Evolutionary conservation across 2,797 vertebrate species (phyloP).

Genomic region (Mallotus villosus): DNA sequence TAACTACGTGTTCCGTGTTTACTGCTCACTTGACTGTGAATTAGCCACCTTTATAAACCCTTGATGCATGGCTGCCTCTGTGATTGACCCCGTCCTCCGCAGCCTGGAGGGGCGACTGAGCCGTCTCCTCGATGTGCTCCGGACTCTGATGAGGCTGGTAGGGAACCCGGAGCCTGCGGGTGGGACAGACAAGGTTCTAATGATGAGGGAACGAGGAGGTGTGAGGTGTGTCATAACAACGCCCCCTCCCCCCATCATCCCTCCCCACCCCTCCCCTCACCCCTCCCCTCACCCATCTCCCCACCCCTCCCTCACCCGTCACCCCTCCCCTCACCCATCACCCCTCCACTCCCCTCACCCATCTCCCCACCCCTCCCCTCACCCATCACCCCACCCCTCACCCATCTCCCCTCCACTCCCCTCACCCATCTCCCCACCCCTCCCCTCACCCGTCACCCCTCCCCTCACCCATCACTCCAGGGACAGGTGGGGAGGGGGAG

Average conservation of each 20-base stretch:
- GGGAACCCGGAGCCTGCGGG: slow-evolving; percentile 46
- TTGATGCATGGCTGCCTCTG: slow-evolving; percentile 25
- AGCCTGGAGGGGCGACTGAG: slow-evolving; percentile 44
- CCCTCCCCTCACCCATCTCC: no score
- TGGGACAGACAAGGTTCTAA: slow-evolving; percentile 57
- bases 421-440: slow-evolving; percentile 16
- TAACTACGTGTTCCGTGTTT: slow-evolving; percentile 7
- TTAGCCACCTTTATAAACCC: slow-evolving; percentile 37
- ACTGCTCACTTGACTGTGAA: slow-evolving; percentile 25
- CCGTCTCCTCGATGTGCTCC: slow-evolving; percentile 62
- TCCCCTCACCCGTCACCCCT: slow-evolving; percentile 4
- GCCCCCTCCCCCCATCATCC: slow-evolving; percentile 11
- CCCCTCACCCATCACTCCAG: background rate
- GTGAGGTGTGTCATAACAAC: slow-evolving; percentile 38
- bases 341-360: no score
- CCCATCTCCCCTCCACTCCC: no score
- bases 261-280: no score
- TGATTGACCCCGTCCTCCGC: slow-evolving; percentile 51
- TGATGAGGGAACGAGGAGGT: slow-evolving; percentile 51
- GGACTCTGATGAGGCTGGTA: slow-evolving; percentile 51
- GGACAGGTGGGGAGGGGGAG: slow-evolving; percentile 27
- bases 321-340: background rate
- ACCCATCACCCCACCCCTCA: no score
- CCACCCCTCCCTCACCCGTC: no score
- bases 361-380: background rate